Conservation (phyloP, 2,113 vertebrate genomes). For the Ptilorrhoa leucosticta region DNA sequence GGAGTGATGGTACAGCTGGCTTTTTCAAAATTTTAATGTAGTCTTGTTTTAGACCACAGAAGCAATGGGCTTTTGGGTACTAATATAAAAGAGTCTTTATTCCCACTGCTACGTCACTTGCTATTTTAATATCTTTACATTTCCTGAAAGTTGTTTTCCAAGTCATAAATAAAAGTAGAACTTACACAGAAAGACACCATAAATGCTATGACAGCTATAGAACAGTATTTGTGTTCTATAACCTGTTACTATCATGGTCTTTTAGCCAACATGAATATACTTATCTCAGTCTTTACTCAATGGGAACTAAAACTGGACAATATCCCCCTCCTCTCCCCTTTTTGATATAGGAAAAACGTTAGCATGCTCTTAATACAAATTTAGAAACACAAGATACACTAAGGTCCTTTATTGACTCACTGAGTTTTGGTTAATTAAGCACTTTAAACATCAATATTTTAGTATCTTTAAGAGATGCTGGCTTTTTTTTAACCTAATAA, state of each 20-base stretch:
- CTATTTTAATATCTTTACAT: not conserved
- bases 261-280: not conserved
- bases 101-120: not conserved
- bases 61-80: not conserved
- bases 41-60: not conserved
- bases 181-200: not conserved
- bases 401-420: not conserved
- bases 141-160: not conserved
- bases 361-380: not conserved
- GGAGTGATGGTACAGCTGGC: not conserved
- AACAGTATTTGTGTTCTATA: not conserved
- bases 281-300: not conserved
- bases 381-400: not conserved
- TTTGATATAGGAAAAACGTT: not conserved
- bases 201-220: not conserved
- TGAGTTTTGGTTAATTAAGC: not conserved
- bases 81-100: not conserved
- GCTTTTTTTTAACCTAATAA: not conserved
- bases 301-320: not conserved
- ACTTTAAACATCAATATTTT: not conserved
- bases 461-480: not conserved
- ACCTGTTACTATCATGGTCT: not conserved
- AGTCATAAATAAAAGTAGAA: not conserved
- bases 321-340: not conserved
- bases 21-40: not conserved